Percentiles rank a stretch among this genome's conserved stretches.
Evolutionary conservation across 2,888 invertebrate species (phyloP).

Genomic region (Papilio protenor): DNA sequence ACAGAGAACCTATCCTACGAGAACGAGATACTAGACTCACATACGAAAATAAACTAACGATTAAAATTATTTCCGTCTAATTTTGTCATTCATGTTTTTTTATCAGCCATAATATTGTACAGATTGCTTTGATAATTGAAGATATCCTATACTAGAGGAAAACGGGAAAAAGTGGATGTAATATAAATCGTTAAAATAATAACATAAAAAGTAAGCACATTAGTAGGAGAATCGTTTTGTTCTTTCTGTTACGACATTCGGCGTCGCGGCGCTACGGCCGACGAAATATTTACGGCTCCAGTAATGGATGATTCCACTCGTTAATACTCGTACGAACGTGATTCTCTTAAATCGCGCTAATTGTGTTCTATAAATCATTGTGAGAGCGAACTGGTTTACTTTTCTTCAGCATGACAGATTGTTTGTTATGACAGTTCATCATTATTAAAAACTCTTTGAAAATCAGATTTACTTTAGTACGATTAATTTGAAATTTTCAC

Average conservation of each 20-base stretch:
- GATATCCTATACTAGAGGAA: neutral
- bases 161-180: neutral
- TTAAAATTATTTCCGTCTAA: no score
- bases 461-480: neutral
- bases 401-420: slow-evolving; percentile 42
- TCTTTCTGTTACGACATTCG: slow-evolving; percentile 50
- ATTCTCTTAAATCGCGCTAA: slow-evolving; percentile 74
- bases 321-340: slow-evolving; percentile 69
- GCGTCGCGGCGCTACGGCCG: slow-evolving; percentile 47
- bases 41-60: neutral
- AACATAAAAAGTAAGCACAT: slow-evolving; percentile 44
- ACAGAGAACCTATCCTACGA: neutral
- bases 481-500: neutral
- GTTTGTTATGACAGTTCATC: slow-evolving; percentile 39
- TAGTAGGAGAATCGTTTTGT: slow-evolving; percentile 49
- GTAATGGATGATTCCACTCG: slow-evolving; percentile 63
- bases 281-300: slow-evolving; percentile 66
- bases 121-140: slow-evolving; percentile 45
- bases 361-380: slow-evolving; percentile 55
- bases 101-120: neutral
- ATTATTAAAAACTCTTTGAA: slow-evolving; percentile 2
- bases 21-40: neutral
- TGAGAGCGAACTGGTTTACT: slow-evolving; percentile 35
- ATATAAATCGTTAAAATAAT: slow-evolving; percentile 54
- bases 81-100: neutral